Conservation (phyloP, 2,797 vertebrate genomes). For the Pseudochromis fuscus region DNA sequence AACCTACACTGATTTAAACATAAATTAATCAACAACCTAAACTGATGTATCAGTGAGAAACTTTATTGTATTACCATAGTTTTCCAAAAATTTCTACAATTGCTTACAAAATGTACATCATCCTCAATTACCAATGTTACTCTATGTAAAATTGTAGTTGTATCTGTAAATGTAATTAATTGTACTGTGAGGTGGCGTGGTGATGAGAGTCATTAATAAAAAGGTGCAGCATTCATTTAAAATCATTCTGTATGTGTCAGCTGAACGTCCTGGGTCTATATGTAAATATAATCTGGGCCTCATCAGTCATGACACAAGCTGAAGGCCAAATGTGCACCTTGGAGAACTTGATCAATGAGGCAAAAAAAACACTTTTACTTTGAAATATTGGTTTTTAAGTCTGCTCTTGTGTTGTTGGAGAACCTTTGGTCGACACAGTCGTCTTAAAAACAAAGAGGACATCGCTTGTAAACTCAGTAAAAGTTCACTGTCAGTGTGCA, state of each 20-base stretch:
- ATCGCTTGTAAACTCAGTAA: neutral
- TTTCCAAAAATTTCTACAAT: too few relatives aligned
- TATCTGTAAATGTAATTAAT: neutral
- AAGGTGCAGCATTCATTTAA: neutral
- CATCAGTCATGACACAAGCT: neutral
- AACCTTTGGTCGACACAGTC: neutral
- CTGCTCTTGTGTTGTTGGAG: neutral
- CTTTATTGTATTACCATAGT: too few relatives aligned
- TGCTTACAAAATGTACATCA: too few relatives aligned
- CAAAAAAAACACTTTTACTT: neutral
- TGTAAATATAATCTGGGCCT: neutral
- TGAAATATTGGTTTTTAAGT: neutral
- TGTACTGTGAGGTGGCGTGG: neutral
- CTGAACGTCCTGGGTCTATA: neutral
- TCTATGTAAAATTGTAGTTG: neutral
- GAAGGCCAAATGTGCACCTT: neutral
- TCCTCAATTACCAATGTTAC: too few relatives aligned
- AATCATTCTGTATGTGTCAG: neutral
- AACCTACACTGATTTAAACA: too few relatives aligned
- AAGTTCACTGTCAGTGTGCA: constrained; percentile 1
- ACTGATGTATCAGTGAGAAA: too few relatives aligned
- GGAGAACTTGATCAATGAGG: neutral
- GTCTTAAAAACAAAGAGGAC: neutral
- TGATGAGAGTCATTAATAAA: neutral
- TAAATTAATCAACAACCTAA: too few relatives aligned